phyloP scores from a whole-genome alignment of 2,113 vertebrate genomes.

The Tenrec ecaudatus region DNA sequence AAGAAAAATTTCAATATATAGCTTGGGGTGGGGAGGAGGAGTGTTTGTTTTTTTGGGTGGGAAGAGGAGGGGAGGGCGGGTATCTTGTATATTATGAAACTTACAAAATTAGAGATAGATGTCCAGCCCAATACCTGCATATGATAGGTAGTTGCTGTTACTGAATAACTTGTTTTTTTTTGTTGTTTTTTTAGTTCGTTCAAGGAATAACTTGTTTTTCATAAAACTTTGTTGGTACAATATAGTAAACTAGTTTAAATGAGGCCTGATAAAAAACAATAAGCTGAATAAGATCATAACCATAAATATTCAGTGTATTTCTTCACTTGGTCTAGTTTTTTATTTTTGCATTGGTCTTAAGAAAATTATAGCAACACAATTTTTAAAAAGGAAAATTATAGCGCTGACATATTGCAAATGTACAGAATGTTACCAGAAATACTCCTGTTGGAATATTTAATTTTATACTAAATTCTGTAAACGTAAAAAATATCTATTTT shows the following conservation, averaged over 20 bases:
- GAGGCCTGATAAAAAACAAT: not conserved
- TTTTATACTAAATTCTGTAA: slow-evolving; percentile 11
- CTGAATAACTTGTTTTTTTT: not conserved
- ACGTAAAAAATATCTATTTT: slow-evolving; percentile 54
- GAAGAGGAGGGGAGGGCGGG: too few relatives aligned
- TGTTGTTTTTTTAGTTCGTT: too few relatives aligned
- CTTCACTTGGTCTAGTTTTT: not conserved
- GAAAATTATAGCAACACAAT: not conserved
- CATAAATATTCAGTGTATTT: not conserved
- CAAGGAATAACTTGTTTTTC: not conserved
- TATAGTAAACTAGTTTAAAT: slow-evolving; percentile 2
- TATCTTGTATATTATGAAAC: too few relatives aligned
- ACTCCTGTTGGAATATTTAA: slow-evolving; percentile 19
- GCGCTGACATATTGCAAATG: not conserved
- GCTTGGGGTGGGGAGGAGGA: too few relatives aligned
- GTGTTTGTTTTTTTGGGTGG: too few relatives aligned
- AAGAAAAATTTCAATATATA: too few relatives aligned
- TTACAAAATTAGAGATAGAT: too few relatives aligned
- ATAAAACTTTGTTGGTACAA: not conserved
- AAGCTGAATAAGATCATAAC: slow-evolving; percentile 20
- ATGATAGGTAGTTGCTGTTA: not conserved
- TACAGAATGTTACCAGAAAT: not conserved
- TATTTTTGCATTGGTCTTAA: slow-evolving; percentile 26
- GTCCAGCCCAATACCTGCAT: too few relatives aligned
- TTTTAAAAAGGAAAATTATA: slow-evolving; percentile 10